Base-by-base conservation (phyloP, 2,797 vertebrate genomes). In the Sandelia bainsii region DNA sequence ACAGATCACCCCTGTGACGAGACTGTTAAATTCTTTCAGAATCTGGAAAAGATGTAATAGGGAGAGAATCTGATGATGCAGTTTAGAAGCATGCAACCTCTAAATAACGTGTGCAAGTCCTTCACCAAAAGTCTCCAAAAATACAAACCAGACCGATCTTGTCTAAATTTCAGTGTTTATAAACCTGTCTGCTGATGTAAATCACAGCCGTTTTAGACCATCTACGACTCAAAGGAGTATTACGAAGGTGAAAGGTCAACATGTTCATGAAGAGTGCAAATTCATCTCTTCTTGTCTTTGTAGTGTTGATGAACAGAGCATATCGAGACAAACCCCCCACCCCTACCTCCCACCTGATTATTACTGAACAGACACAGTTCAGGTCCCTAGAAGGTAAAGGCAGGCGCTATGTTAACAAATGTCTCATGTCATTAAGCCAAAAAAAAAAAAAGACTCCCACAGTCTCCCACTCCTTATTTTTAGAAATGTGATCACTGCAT, bases 321-420 rank as follows among this genome's bases (percentile, higher is more conserved):
- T 20, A n/a, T n/a, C 23, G 58, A 50, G 44, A 63, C 46, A 49
- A 69, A 14, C 23, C 40, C 40, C 10, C n/a, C 39, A 19, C 29
- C 22, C 27, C 42, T 6, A 32, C 23, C 54, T 17, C 45, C 62
- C 69, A 72, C 72, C 46, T 32, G 25, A 59, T 59, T 56, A 62
- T 56, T 27, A 48, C 54, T 54, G 50, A 75, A 61, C 5, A 45
- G 22, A 54, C 59, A 63, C 8, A n/a, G 73, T 45, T 73, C 64
- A 77, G 40, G 58, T 59, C 87, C 85, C 29, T 91, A 90, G 16
- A 89, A 86, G 84, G 87, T 57, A 80, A 32, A 87, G 56, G 62
- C 69, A 62, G 76, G 72, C 49, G 5, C 62, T 50, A 23, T 66
- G 77, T 46, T 77, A 82, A 76, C 82, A 85, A 86, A 83, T 1